Conservation (phyloP, 2,888 invertebrate genomes). For the Euzophera pinguis region DNA sequence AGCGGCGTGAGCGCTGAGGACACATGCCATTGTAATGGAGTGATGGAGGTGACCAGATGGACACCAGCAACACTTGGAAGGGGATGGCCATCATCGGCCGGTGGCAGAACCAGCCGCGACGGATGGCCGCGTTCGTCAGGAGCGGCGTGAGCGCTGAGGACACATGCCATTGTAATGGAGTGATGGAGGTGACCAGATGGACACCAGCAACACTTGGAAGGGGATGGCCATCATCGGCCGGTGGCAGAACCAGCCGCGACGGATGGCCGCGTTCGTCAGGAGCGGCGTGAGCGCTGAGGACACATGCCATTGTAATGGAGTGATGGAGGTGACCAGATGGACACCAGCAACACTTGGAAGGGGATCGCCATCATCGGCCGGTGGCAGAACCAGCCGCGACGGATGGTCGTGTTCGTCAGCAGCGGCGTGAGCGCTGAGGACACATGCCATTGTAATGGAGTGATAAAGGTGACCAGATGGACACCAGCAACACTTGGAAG, state of each 20-base stretch:
- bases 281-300: constrained; percentile 85
- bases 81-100: constrained; percentile 49
- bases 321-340: constrained; percentile 90
- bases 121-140: constrained; percentile 83
- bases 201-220: constrained; percentile 85
- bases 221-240: constrained; percentile 49
- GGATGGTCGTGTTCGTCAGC: constrained; percentile 82
- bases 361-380: constrained; percentile 49
- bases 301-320: neutral
- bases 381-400: constrained; percentile 49
- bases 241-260: constrained; percentile 49
- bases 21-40: neutral
- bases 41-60: constrained; percentile 90
- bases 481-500: constrained; percentile 85
- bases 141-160: constrained; percentile 85
- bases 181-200: constrained; percentile 92
- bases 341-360: constrained; percentile 85
- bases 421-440: constrained; percentile 85
- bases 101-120: constrained; percentile 49
- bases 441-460: neutral
- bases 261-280: constrained; percentile 83
- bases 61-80: constrained; percentile 85
- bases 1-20: constrained; percentile 85
- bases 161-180: constrained; percentile 78
- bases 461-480: constrained; percentile 87